Percentiles rank a stretch among this genome's conserved stretches.
Evolutionary conservation across 2,797 vertebrate genomes (phyloP).

Genomic region (Erithacus rubecula): DNA sequence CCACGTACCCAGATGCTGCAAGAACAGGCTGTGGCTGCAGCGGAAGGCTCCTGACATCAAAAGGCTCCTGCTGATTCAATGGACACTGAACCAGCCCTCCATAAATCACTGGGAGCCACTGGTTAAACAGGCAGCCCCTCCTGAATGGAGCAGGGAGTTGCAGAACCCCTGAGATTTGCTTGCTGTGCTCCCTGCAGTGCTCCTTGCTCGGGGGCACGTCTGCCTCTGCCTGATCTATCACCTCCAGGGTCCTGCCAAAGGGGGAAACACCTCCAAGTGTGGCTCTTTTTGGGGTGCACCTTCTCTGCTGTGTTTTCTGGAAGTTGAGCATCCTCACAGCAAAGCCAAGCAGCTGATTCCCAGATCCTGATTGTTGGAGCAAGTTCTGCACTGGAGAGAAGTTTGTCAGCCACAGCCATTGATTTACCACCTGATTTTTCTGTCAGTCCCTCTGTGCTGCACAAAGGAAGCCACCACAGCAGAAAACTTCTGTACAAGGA

Average conservation of each 20-base stretch:
- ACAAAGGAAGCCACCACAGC: neutral
- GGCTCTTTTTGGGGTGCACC: neutral
- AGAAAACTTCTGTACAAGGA: neutral
- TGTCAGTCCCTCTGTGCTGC: neutral
- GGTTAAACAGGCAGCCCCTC: neutral
- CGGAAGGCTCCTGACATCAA: conserved; percentile 10
- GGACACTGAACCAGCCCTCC: neutral
- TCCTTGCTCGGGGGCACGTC: neutral
- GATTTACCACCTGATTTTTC: neutral
- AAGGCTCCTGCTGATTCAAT: neutral
- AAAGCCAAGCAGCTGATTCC: neutral
- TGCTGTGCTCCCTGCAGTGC: neutral
- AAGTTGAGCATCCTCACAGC: neutral
- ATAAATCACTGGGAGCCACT: conserved; percentile 6
- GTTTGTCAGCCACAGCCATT: neutral
- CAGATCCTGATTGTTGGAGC: neutral
- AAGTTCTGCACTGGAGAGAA: neutral
- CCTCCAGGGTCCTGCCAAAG: neutral
- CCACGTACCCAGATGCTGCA: neutral
- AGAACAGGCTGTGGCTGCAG: neutral
- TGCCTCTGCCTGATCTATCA: neutral
- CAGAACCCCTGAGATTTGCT: neutral
- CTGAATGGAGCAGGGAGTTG: neutral
- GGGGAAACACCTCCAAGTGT: neutral
- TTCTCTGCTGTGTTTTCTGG: neutral